A percentile compares a stretch with the other conserved stretches of the same genome.
These are phyloP conservation scores for Falcunculus frontatus DNA, from an alignment of 2,113 vertebrate genomes.

Conservation along the genomic window DNA sequence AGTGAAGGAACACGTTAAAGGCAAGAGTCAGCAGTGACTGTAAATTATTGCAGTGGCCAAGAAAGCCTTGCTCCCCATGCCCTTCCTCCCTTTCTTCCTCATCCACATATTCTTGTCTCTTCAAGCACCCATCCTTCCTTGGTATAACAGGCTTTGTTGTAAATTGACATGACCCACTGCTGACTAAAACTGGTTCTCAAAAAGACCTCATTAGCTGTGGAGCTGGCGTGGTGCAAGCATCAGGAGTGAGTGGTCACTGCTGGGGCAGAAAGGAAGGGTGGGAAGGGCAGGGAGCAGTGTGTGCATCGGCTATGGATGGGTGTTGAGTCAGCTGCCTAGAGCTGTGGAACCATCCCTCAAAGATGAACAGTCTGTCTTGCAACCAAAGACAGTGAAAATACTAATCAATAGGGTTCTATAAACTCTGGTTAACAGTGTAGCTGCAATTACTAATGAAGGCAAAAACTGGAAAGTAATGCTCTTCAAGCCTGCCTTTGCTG, in stretches of 20 bases:
- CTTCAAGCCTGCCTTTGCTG: background rate
- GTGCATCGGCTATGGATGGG: background rate
- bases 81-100: background rate
- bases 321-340: background rate
- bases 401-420: background rate
- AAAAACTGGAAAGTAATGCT: background rate
- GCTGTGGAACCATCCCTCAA: background rate
- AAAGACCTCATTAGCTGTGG: background rate
- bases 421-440: background rate
- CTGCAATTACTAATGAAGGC: background rate
- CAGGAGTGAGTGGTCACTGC: background rate
- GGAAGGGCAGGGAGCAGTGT: background rate
- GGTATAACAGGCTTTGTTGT: background rate
- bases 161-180: background rate
- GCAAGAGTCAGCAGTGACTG: background rate
- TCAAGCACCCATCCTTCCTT: background rate
- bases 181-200: background rate
- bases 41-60: background rate
- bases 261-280: background rate
- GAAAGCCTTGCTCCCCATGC: background rate
- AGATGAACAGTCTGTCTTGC: background rate
- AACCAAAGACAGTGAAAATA: background rate
- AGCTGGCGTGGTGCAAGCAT: background rate
- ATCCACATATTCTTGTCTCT: background rate
- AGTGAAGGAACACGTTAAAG: background rate